Evolutionary conservation across 2,113 vertebrate genomes (phyloP).

Genomic region (Crotalus helleri): DNA sequence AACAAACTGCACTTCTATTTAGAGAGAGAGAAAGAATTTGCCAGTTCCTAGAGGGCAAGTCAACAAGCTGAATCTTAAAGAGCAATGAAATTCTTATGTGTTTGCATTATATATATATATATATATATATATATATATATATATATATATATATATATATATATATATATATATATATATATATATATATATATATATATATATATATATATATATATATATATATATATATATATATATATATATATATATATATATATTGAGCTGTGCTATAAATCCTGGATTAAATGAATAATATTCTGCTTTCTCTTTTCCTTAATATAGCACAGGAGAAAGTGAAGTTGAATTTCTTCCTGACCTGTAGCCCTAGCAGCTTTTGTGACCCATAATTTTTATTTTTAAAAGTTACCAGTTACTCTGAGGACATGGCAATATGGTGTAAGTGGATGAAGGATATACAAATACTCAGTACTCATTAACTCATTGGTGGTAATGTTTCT

Average conservation of each 20-base stretch:
- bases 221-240: too few species aligned
- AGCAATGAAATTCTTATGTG: slow-evolving; percentile 6
- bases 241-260: slow-evolving; percentile 18
- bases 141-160: slow-evolving; percentile 39
- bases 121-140: slow-evolving; percentile 34
- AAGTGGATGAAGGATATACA: neutral
- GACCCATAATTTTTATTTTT: slow-evolving; percentile 51
- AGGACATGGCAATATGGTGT: slow-evolving; percentile 37
- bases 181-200: slow-evolving; percentile 45
- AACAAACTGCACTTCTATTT: neutral
- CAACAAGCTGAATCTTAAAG: slow-evolving; percentile 21
- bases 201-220: slow-evolving; percentile 39
- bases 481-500: slow-evolving; percentile 30
- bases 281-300: slow-evolving; percentile 47
- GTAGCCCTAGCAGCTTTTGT: slow-evolving; percentile 50
- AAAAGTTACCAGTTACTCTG: slow-evolving; percentile 40
- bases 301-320: slow-evolving; percentile 37
- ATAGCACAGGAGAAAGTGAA: slow-evolving; percentile 45
- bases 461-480: slow-evolving; percentile 24
- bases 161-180: neutral
- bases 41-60: slow-evolving; percentile 13
- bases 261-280: slow-evolving; percentile 50
- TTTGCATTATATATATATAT: slow-evolving; percentile 21
- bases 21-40: neutral
- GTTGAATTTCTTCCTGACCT: slow-evolving; percentile 61